Evolutionary conservation across 2,113 vertebrate genomes (phyloP), one percentile per base, ranked within the genome.

Genomic region (Chaenocephalus aceratus): DNA sequence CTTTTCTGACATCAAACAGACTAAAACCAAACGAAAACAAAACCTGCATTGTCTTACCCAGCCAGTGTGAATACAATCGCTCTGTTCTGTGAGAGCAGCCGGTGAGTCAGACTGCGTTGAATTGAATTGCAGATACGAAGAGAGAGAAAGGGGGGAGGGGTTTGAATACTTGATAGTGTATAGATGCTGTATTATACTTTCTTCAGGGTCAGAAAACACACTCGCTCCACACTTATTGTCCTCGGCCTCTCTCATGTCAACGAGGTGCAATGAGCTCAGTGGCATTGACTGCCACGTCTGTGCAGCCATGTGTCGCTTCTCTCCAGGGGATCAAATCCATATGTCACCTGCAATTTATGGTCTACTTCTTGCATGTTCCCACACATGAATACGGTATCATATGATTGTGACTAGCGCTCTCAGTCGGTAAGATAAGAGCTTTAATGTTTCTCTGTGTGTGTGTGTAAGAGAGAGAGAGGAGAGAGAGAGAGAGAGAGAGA

Each of bases 381-480:
- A 75, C 72, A 30, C 62, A 85, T 90, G 76, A 86, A 92, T 89
- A 78, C 84, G 81, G 88, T 60, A 88, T 82, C 59, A 72, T 70
- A 62, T 48, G 66, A 77, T 52, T 52, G 69, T 11, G 75, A 65
- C 53, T 59, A 30, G 34, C 1, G 41, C 52, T 80, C 70, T 60
- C 48, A 49, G 77, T 45, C 30, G 78, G 74, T 78, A 72, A 52
- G 75, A 86, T 69, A 63, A 65, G 52, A 46, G 51, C 53, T 72
- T 61, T 16, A 63, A 51, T 60, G 62, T 77, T 64, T 79, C 51
- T 21, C 54, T 75, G 61, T 21, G 21, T 21, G 21, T 21, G 21
- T 21, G 21, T 21, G 21, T n/a, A n/a, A n/a, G 21, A 21, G 21
- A 21, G 21, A 21, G 21, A 21, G 21, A 21, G 21, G 21, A 21